Base-by-base conservation (phyloP, 2,888 invertebrate genomes). In the Cordilura impudica region DNA sequence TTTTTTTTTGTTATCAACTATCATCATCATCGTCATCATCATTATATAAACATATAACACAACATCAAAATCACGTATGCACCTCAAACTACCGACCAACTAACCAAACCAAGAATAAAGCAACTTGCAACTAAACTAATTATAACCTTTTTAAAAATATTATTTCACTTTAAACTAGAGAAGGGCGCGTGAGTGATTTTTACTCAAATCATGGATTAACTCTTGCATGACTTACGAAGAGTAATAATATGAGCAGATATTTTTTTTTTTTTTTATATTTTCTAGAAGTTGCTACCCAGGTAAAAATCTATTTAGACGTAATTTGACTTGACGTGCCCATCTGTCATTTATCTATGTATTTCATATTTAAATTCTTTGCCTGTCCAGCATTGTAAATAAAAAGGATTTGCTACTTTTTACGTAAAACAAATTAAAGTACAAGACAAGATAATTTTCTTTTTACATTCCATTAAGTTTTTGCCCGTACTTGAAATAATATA, bases 1-100 rank as follows among this genome's bases (percentile, higher is more conserved):
- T 54, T 31, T 16, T 26, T 14, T 31, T 10, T 31, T 54, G 14
- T 54, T 35, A 56, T 56, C 56, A 35, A 56, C 31, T 35, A 56
- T 35, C 18, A n/a, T 6, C 19, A 35, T 35, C n/a, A 35, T 35
- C n/a, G n/a, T 35, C 35, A 35, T 35, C 35, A 49, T 21, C n/a
- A 49, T 49, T 49, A 49, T 21, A 21, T 21, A 49, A 21, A 39
- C 35, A 39, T 39, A 53, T 53, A 53, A 29, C 35, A 39, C 10
- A 39, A 39, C n/a, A 39, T 39, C 35, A 58, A 66, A 72, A 72
- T 67, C 61, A 72, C 56, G 63, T 67, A 77, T 66, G 61, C 61
- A 56, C 54, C 65, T 45, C 23, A 43, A 66, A 31, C 12, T 19
- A n/a, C 18, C 63, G 19, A 8, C 21, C 49, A 14, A 39, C 31